Evolutionary conservation across 2,888 invertebrate genomes (phyloP), one percentile per base, ranked within the genome.

Genomic region (Catocala sponsa): DNA sequence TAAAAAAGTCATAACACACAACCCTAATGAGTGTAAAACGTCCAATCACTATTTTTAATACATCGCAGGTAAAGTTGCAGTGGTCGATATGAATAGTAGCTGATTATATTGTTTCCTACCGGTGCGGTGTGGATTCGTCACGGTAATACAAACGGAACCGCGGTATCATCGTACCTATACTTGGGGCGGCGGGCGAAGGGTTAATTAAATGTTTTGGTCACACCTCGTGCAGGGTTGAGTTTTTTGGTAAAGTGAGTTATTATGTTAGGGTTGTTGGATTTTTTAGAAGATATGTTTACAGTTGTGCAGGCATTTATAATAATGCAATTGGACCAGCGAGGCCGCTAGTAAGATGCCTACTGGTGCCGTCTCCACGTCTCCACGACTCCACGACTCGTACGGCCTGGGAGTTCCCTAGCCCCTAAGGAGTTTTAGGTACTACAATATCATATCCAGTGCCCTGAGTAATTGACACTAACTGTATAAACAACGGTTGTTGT

Each of bases 21-120:
- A 62, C 77, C 77, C 77, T 79, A 70, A 72, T 68, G 59, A 72
- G 74, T 46, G 75, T 76, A 91, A 92, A 90, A 83, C 78, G 94
- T 91, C 80, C 80, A 77, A 92, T 94, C 94, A 94, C 89, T 77
- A 83, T 88, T 91, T 94, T 94, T 94, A 94, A 94, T 94, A 92
- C 84, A 79, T 72, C 72, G 70, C 80, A 79, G 83, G 85, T 85
- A 83, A 83, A 83, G 78, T 79, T 68, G 78, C 78, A 73, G 76
- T 80, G 78, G 79, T 76, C 81, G 80, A 79, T 73, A 72, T 81
- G 85, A 93, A 94, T 94, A 81, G 91, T 90, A 87, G 91, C 91
- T 94, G 92, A 94, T 94, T 94, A 91, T 92, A 93, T 94, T 94
- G 93, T 94, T 91, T 92, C 86, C 78, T 87, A 85, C 80, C 82